phyloP scores from a whole-genome alignment of 2,113 vertebrate genomes.

The Cyrtonyx montezumae region DNA sequence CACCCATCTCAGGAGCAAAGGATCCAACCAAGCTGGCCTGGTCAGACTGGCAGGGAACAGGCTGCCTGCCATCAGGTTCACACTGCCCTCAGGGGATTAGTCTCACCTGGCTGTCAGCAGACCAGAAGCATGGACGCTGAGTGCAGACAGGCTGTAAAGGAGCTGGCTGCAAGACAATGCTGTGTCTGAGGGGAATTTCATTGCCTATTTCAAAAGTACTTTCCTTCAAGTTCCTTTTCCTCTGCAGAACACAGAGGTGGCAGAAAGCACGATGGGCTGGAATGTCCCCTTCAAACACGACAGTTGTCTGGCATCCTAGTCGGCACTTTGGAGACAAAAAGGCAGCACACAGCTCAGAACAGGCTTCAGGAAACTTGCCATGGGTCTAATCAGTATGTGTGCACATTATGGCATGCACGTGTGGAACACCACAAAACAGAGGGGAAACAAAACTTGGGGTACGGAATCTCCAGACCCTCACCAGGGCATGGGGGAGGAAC shows the following conservation, averaged over 20 bases:
- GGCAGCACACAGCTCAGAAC: not conserved
- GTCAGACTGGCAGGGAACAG: not conserved
- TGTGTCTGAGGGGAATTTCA: not conserved
- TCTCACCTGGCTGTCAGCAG: no score
- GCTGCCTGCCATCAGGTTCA: no score
- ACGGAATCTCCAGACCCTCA: not conserved
- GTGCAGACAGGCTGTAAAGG: not conserved
- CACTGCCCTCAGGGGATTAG: no score
- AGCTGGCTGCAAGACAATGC: not conserved
- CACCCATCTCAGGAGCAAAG: not conserved
- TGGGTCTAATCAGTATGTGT: not conserved
- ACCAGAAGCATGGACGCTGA: not conserved
- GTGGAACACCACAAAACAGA: not conserved
- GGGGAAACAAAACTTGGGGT: not conserved
- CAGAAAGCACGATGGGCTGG: not conserved
- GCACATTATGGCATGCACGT: not conserved
- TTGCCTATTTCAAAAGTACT: not conserved
- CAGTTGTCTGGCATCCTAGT: not conserved
- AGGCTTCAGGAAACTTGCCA: not conserved
- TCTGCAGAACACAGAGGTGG: not conserved
- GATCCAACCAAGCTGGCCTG: not conserved
- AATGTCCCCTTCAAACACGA: not conserved
- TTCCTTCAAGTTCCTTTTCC: not conserved
- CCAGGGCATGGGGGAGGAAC: not conserved
- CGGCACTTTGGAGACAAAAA: not conserved